A percentile compares a stretch with the other conserved stretches of the same genome.
phyloP scores from a whole-genome alignment of 2,113 vertebrate genomes.

The Leucoraja erinaceus region DNA sequence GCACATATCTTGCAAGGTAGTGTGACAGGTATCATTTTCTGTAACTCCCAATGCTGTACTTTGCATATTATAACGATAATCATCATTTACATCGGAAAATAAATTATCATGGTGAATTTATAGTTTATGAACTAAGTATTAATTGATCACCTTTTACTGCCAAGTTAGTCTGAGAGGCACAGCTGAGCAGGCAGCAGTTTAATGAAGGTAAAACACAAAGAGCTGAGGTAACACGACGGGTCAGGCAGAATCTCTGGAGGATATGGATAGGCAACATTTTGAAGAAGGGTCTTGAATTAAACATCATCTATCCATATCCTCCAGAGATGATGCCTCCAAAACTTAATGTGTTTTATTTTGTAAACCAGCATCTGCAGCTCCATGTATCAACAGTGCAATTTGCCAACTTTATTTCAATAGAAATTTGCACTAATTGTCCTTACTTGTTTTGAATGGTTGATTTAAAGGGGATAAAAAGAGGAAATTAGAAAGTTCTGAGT shows the following conservation, averaged over 20 bases:
- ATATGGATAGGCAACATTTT: too few relatives aligned
- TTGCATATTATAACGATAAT: not conserved
- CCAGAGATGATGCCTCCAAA: too few relatives aligned
- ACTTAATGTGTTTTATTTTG: too few relatives aligned
- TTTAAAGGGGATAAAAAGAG: not conserved
- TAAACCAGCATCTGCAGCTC: too few relatives aligned
- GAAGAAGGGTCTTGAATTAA: too few relatives aligned
- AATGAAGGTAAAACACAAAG: not conserved
- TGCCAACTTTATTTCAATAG: not conserved
- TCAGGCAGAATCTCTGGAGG: too few relatives aligned
- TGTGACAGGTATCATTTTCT: not conserved
- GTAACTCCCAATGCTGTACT: constrained; percentile 4
- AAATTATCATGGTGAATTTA: constrained; percentile 2
- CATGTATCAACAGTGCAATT: not conserved
- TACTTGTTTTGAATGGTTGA: not conserved
- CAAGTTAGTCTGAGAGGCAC: constrained; percentile 13
- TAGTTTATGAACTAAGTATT: constrained; percentile 10
- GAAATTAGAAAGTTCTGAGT: not conserved
- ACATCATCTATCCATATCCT: too few relatives aligned
- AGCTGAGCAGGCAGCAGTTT: constrained; percentile 4
- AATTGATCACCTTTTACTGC: constrained; percentile 2
- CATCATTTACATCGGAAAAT: constrained; percentile 10
- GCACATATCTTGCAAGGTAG: not conserved
- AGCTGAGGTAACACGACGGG: too few relatives aligned
- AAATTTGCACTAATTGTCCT: not conserved